Percentiles rank a stretch among this genome's conserved stretches.
Conservation (phyloP, 2,888 invertebrate genomes). For the Vanessa cardui region DNA sequence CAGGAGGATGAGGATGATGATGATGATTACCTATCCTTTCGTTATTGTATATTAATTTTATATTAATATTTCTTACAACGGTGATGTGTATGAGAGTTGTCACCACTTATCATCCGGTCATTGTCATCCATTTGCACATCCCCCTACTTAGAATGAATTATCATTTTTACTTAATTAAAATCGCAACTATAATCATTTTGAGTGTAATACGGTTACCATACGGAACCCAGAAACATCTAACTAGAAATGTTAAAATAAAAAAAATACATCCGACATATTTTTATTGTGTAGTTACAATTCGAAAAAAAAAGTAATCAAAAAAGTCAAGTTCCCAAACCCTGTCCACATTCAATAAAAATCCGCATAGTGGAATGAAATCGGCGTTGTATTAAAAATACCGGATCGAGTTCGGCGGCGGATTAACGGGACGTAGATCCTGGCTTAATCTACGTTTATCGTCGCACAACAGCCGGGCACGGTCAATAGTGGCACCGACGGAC, state of each 20-base stretch:
- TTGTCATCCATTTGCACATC: too few relatives aligned
- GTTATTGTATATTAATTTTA: too few relatives aligned
- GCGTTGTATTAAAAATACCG: conserved; percentile 51
- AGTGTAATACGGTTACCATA: too few relatives aligned
- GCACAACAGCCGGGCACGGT: conserved; percentile 62
- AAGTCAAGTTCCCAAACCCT: conserved; percentile 1
- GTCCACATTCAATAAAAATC: conserved; percentile 22
- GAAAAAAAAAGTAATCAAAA: neutral
- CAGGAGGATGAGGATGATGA: too few relatives aligned
- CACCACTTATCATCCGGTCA: too few relatives aligned
- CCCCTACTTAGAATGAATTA: too few relatives aligned
- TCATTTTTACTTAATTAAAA: too few relatives aligned
- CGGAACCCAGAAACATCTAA: too few relatives aligned
- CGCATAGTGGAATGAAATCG: conserved; percentile 23
- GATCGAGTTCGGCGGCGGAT: conserved; percentile 53
- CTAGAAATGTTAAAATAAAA: neutral
- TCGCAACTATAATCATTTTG: too few relatives aligned
- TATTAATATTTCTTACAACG: too few relatives aligned
- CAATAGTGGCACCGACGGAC: conserved; percentile 60
- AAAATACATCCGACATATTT: neutral
- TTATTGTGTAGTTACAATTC: neutral
- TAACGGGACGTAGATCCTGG: conserved; percentile 64
- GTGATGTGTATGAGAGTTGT: too few relatives aligned
- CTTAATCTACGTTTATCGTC: conserved; percentile 76
- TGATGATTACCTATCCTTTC: too few relatives aligned